phyloP scores from a whole-genome alignment of 1,140 invertebrate genomes.

The Chironomus striatipennis region DNA sequence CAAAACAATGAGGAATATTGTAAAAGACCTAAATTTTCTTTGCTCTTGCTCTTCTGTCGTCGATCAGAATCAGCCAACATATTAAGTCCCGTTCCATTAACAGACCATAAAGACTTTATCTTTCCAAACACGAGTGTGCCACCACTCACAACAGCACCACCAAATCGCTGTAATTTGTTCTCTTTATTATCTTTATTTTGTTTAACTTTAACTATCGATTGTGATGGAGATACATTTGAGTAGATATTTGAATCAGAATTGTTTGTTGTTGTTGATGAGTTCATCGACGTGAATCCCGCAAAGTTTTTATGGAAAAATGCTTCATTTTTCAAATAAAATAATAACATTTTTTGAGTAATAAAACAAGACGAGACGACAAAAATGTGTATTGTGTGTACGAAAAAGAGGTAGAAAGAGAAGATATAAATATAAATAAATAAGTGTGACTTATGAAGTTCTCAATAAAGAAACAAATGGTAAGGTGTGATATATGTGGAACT shows the following conservation, averaged over 20 bases:
- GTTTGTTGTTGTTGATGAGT: not conserved
- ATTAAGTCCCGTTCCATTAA: slow-evolving; percentile 62
- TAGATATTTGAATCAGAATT: not conserved
- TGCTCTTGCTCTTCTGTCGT: slow-evolving; percentile 14
- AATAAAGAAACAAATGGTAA: too few species aligned
- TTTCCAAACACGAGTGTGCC: slow-evolving; percentile 63
- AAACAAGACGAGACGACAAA: not conserved
- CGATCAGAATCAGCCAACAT: slow-evolving; percentile 54
- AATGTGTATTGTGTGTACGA: not conserved
- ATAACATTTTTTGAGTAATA: too few species aligned
- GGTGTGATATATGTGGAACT: not conserved
- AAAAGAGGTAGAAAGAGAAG: not conserved
- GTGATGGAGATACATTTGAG: not conserved
- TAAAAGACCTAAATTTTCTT: slow-evolving; percentile 31
- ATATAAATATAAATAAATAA: not conserved
- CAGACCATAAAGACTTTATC: slow-evolving; percentile 74
- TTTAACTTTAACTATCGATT: not conserved
- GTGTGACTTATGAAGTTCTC: not conserved
- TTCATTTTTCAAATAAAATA: not conserved
- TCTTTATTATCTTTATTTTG: slow-evolving; percentile 10
- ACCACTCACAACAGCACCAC: slow-evolving; percentile 1
- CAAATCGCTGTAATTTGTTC: slow-evolving; percentile 13
- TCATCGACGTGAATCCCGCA: slow-evolving; percentile 24
- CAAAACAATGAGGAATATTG: slow-evolving; percentile 23
- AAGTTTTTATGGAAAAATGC: slow-evolving; percentile 23